Evolutionary conservation across 1,140 invertebrate species (phyloP).

Genomic region (Ladona fulva): DNA sequence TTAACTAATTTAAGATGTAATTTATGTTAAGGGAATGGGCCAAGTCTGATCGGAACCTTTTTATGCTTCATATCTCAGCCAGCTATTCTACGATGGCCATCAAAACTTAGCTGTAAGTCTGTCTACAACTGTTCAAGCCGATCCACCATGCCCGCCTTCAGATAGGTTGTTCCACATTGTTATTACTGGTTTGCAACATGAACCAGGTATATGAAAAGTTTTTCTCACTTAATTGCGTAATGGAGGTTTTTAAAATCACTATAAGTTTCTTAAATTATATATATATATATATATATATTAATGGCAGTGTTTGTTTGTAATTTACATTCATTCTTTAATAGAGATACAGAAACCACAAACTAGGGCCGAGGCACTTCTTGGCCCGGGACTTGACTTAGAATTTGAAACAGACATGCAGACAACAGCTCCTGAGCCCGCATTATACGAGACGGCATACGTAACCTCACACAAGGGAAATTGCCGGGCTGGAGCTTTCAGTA

Average conservation of each 20-base stretch:
- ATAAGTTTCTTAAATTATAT: too few relatives aligned
- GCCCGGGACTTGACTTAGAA: conserved; percentile 85
- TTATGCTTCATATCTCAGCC: conserved; percentile 49
- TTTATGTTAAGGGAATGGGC: conserved; percentile 10
- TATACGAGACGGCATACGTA: conserved; percentile 97
- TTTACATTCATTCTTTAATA: background rate
- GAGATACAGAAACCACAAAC: conserved; percentile 21
- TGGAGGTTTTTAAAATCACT: too few relatives aligned
- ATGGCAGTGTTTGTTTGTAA: background rate
- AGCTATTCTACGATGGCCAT: conserved; percentile 88
- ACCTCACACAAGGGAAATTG: conserved; percentile 97
- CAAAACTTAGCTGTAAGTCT: conserved; percentile 79
- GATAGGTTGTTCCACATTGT: conserved; percentile 82
- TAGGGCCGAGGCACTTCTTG: conserved; percentile 53
- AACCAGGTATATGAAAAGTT: conserved; percentile 52
- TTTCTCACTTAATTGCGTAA: too few relatives aligned
- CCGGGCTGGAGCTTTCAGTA: conserved; percentile 86
- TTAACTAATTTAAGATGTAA: background rate
- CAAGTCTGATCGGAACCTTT: background rate
- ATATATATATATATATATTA: too few relatives aligned
- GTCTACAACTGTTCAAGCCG: conserved; percentile 69
- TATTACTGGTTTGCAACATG: conserved; percentile 74
- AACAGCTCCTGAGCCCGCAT: conserved; percentile 83
- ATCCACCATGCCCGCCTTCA: conserved; percentile 89
- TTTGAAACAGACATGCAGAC: conserved; percentile 88